Conservation (phyloP, 2,113 vertebrate species). For the Platycercus adscitus region DNA sequence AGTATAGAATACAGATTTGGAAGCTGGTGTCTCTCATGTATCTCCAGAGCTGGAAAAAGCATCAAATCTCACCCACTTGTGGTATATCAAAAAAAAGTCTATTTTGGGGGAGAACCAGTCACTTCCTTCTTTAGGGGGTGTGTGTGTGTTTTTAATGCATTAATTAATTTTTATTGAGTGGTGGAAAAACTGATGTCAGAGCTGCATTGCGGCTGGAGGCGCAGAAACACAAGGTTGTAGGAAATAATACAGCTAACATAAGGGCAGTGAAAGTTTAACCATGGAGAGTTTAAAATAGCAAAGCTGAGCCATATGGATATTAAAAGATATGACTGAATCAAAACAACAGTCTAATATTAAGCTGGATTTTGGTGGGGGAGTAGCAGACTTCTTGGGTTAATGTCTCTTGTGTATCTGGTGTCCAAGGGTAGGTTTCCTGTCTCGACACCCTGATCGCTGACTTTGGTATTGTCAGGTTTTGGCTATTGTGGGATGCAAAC, state of each 20-base stretch:
- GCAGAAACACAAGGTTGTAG: conserved; percentile 28
- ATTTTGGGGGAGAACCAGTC: background rate
- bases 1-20: background rate
- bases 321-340: conserved; percentile 67
- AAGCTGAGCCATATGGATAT: conserved; percentile 58
- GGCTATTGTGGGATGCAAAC: background rate
- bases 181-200: conserved; percentile 67
- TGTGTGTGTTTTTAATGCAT: conserved; percentile 46
- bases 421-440: background rate
- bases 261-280: conserved; percentile 55
- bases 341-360: conserved; percentile 51
- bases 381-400: background rate
- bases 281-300: conserved; percentile 56
- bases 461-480: background rate
- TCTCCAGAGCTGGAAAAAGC: conserved; percentile 7
- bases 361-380: conserved; percentile 1
- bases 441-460: background rate
- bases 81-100: background rate
- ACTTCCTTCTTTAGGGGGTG: conserved; percentile 28
- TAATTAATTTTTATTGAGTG: conserved; percentile 60
- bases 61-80: conserved; percentile 12
- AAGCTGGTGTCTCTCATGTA: background rate
- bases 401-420: background rate
- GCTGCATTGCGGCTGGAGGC: background rate
- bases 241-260: conserved; percentile 41